phyloP scores from a whole-genome alignment of 2,113 vertebrate genomes.

The Rhagologus leucostigma region DNA sequence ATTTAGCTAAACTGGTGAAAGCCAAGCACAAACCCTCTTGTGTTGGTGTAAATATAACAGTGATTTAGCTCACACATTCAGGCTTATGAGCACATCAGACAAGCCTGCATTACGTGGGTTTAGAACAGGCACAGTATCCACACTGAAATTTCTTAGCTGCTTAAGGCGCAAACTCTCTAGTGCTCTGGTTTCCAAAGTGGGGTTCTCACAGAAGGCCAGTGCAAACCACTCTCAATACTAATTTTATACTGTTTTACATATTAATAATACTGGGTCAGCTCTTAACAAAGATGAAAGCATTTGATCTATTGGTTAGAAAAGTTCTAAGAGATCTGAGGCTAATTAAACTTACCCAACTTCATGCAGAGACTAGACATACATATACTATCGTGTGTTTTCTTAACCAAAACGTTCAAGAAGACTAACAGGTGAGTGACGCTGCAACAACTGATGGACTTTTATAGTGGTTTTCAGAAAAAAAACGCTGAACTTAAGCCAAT shows the following conservation, averaged over 20 bases:
- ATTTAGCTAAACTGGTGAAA: constrained; percentile 5
- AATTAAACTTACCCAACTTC: background rate
- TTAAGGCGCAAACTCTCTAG: background rate
- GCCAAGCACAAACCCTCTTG: background rate
- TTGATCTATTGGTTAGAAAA: background rate
- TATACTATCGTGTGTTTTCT: background rate
- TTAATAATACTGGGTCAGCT: background rate
- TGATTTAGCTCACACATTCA: background rate
- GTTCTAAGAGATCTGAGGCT: background rate
- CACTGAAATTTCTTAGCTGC: background rate
- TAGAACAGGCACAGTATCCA: background rate
- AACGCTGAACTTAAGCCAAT: background rate
- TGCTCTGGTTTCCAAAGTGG: background rate
- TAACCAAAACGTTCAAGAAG: background rate
- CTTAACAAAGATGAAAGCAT: background rate
- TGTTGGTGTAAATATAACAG: background rate
- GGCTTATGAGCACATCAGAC: background rate
- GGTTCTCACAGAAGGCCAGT: background rate
- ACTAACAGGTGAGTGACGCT: background rate
- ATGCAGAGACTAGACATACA: background rate
- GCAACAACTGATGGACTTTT: background rate
- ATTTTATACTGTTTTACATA: background rate
- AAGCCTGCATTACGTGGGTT: background rate
- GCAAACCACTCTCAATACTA: background rate
- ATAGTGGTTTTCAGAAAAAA: background rate